Conservation (phyloP, 2,888 invertebrate genomes). For the Lacanobia oleracea region DNA sequence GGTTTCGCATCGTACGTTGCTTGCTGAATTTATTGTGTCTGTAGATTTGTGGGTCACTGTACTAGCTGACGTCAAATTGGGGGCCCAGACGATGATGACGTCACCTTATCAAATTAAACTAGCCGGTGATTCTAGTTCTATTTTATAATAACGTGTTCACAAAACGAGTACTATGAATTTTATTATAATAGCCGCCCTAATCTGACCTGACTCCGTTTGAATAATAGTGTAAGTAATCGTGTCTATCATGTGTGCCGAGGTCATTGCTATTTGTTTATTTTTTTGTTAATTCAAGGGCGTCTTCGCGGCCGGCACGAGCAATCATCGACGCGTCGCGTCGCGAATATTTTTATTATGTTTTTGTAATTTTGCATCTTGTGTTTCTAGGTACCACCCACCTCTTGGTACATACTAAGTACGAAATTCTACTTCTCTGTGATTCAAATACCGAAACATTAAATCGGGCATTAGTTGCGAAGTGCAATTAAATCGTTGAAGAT, state of each 20-base stretch:
- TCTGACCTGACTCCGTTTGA: conserved; percentile 83
- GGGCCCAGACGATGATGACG: conserved; percentile 87
- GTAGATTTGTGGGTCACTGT: conserved; percentile 90
- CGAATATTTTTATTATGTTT: conserved; percentile 61
- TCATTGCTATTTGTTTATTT: conserved; percentile 88
- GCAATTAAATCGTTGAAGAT: conserved; percentile 77
- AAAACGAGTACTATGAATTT: conserved; percentile 83
- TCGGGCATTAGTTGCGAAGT: conserved; percentile 60
- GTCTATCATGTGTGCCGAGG: conserved; percentile 87
- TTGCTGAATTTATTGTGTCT: conserved; percentile 89
- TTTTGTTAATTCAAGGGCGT: conserved; percentile 87
- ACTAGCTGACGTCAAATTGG: conserved; percentile 87
- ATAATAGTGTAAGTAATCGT: conserved; percentile 79
- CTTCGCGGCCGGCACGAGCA: conserved; percentile 65
- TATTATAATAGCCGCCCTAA: conserved; percentile 87
- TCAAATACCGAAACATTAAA: conserved; percentile 31
- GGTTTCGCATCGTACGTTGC: conserved; percentile 86
- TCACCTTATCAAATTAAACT: conserved; percentile 83
- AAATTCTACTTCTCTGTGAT: conserved; percentile 26
- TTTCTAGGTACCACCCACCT: not conserved
- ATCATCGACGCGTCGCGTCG: conserved; percentile 58
- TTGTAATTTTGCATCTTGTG: conserved; percentile 33
- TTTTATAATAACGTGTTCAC: conserved; percentile 81
- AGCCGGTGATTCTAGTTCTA: conserved; percentile 87
- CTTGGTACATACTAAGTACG: not conserved